phyloP scores from a whole-genome alignment of 2,888 invertebrate species.

The Andricus curvator region DNA sequence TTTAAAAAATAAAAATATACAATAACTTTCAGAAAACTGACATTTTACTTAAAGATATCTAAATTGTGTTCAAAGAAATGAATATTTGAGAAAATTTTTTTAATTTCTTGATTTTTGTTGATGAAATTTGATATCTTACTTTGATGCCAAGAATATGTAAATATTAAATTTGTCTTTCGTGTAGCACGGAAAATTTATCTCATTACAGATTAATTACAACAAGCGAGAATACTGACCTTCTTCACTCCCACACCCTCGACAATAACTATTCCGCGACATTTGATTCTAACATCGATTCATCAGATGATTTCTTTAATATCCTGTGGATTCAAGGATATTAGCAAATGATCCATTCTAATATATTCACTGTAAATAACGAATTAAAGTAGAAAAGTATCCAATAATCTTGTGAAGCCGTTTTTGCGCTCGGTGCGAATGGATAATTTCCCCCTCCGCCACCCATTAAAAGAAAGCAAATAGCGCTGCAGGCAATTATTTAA shows the following conservation, averaged over 20 bases:
- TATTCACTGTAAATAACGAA: neutral
- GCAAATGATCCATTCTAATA: constrained; percentile 30
- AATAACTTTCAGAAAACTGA: neutral
- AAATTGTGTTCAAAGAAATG: neutral
- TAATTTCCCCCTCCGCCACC: no score
- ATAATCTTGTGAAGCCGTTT: neutral
- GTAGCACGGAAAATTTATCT: constrained; percentile 26
- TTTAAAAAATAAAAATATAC: neutral
- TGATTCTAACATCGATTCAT: constrained; percentile 36
- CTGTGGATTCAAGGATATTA: constrained; percentile 19
- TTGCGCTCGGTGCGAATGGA: no score
- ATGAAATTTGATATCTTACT: neutral
- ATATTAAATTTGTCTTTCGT: neutral
- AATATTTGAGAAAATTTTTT: neutral
- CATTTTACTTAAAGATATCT: neutral
- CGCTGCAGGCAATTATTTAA: no score
- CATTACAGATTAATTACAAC: constrained; percentile 34
- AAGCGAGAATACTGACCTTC: constrained; percentile 27
- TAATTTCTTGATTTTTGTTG: neutral
- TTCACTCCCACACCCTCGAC: constrained; percentile 31
- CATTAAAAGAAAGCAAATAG: no score
- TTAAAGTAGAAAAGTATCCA: neutral
- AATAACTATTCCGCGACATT: constrained; percentile 36
- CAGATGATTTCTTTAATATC: constrained; percentile 36
- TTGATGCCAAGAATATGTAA: constrained; percentile 4